Evolutionary conservation across 2,888 invertebrate genomes (phyloP).

Genomic region (Pseudoips prasinana): DNA sequence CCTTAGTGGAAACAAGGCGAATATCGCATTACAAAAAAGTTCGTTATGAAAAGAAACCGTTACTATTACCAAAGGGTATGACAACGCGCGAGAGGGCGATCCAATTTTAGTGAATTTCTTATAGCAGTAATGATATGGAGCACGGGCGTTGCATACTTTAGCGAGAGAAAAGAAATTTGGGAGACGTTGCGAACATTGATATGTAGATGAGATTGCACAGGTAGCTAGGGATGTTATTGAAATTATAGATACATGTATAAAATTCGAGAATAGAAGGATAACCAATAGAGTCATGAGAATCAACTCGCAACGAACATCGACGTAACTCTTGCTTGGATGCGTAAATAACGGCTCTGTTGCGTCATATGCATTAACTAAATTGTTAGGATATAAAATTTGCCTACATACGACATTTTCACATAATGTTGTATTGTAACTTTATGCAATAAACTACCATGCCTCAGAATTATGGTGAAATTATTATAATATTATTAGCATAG

Average conservation of each 20-base stretch:
- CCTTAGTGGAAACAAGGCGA: conserved; percentile 74
- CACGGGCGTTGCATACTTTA: conserved; percentile 78
- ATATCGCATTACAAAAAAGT: conserved; percentile 79
- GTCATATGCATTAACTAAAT: conserved; percentile 14
- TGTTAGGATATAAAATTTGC: conserved; percentile 22
- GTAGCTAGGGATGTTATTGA: conserved; percentile 76
- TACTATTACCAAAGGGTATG: conserved; percentile 78
- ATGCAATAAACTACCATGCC: conserved; percentile 10
- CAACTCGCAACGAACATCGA: conserved; percentile 5
- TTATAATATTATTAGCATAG: conserved; percentile 5
- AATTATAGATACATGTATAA: conserved; percentile 75
- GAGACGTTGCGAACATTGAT: conserved; percentile 74
- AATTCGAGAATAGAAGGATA: conserved; percentile 64
- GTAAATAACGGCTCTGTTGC: conserved; percentile 35
- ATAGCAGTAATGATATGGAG: conserved; percentile 75
- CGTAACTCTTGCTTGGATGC: conserved; percentile 25
- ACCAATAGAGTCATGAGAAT: conserved; percentile 50
- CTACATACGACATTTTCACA: conserved; percentile 17
- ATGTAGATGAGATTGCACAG: conserved; percentile 78
- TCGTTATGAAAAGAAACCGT: conserved; percentile 79
- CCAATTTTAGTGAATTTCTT: conserved; percentile 75
- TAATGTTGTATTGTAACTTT: conserved; percentile 12
- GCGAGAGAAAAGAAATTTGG: conserved; percentile 74
- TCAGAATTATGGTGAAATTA: conserved; percentile 13
- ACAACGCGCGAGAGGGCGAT: conserved; percentile 72